These are phyloP conservation scores for Lordiphosa stackelbergi DNA, from an alignment of 1,140 invertebrate genomes.

Conservation along the genomic window DNA sequence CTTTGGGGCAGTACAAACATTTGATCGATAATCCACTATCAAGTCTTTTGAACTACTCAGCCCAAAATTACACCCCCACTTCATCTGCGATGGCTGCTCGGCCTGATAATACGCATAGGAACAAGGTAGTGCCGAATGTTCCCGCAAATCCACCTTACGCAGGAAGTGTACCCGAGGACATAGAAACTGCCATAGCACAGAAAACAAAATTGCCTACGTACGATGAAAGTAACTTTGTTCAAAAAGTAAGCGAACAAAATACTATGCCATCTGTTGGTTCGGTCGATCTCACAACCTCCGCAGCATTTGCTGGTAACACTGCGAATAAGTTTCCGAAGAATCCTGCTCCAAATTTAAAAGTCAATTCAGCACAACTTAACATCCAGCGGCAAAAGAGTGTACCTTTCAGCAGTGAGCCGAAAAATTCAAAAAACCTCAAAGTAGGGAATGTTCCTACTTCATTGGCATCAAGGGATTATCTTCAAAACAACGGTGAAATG, in stretches of 20 bases:
- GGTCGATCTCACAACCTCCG: constrained; percentile 10
- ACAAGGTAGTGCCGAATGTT: not conserved
- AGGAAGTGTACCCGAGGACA: not conserved
- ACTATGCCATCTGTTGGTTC: not conserved
- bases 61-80: constrained; percentile 14
- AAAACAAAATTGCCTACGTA: not conserved
- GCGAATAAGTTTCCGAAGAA: not conserved
- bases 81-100: not conserved
- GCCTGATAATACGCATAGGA: constrained; percentile 7
- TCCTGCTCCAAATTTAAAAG: constrained; percentile 1
- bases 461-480: constrained; percentile 19
- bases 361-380: not conserved
- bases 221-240: not conserved
- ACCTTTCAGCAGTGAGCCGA: not conserved
- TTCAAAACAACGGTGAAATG: constrained; percentile 42
- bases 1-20: constrained; percentile 28
- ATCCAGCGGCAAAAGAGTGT: constrained; percentile 1
- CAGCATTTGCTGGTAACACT: not conserved
- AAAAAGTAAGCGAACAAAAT: not conserved
- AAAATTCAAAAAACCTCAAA: constrained; percentile 4
- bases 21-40: constrained; percentile 28
- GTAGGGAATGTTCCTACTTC: not conserved
- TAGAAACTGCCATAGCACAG: not conserved
- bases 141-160: not conserved
- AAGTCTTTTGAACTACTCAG: constrained; percentile 24